These are phyloP conservation scores for Ceratitis capitata DNA, from an alignment of 1,140 invertebrate genomes.

Conservation along the genomic window DNA sequence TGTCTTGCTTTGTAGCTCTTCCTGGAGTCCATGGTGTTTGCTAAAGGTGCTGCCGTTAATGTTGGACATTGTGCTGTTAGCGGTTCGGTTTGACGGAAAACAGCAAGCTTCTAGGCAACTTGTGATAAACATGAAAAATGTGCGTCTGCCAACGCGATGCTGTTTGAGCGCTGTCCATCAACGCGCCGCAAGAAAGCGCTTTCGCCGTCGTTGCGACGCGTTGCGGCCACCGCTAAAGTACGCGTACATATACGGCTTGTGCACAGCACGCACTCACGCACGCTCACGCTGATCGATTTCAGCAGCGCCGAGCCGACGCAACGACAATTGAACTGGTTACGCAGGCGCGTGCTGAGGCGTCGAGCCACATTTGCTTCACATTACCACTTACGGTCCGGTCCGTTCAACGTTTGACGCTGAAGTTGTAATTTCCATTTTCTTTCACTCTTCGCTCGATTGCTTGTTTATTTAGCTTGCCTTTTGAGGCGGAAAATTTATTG, in stretches of 20 bases:
- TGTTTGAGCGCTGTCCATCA: not conserved
- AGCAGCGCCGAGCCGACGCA: not conserved
- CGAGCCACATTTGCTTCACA: not conserved
- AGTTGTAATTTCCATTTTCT: slow-evolving; percentile 13
- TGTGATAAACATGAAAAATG: not conserved
- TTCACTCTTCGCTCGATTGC: no score
- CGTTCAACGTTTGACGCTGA: not conserved
- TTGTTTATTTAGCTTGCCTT: slow-evolving; percentile 15
- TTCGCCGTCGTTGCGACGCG: not conserved
- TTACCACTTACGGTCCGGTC: not conserved
- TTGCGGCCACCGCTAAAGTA: not conserved
- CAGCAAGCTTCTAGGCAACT: not conserved
- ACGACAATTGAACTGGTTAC: slow-evolving; percentile 17
- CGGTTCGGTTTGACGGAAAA: not conserved
- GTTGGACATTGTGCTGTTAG: not conserved
- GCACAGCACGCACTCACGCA: not conserved
- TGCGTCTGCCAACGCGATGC: not conserved
- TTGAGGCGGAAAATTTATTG: slow-evolving; percentile 38
- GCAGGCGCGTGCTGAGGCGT: slow-evolving; percentile 10
- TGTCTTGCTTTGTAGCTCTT: not conserved
- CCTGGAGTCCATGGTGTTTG: not conserved
- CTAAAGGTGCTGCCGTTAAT: not conserved
- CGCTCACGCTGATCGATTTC: slow-evolving; percentile 8
- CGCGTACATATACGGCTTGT: no score
- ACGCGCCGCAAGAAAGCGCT: not conserved